Evolutionary conservation across 1,140 invertebrate genomes (phyloP).

Genomic region (Heliconius congener): DNA sequence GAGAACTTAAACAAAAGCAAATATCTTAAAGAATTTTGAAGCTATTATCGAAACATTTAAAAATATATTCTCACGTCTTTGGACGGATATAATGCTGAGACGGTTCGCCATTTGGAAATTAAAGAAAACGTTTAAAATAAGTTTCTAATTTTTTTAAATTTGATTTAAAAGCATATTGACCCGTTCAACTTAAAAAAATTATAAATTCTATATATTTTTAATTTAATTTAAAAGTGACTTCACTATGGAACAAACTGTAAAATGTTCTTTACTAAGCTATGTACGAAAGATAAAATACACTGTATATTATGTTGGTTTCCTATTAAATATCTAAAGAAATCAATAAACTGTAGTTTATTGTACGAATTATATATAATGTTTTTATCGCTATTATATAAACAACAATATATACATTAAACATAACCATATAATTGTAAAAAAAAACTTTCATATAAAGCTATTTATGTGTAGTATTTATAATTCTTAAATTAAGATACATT

Average conservation of each 20-base stretch:
- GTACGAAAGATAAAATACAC: too few species aligned
- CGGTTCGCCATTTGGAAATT: background rate
- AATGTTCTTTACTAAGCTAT: too few species aligned
- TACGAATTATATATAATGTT: background rate
- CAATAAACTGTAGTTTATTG: background rate
- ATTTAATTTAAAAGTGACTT: too few species aligned
- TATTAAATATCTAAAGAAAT: too few species aligned
- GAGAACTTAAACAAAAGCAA: background rate
- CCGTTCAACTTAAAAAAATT: too few species aligned
- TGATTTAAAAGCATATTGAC: too few species aligned
- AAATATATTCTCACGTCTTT: background rate
- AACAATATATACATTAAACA: too few species aligned
- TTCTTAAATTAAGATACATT: background rate
- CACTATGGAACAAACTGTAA: background rate
- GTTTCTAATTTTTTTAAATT: too few species aligned
- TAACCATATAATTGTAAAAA: background rate
- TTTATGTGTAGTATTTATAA: background rate
- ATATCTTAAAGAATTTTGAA: background rate
- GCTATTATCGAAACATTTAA: background rate
- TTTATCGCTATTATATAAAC: background rate
- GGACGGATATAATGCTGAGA: background rate
- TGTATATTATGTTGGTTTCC: too few species aligned
- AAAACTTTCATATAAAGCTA: background rate
- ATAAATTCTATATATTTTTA: too few species aligned
- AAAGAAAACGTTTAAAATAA: background rate